Evolutionary conservation across 2,113 vertebrate genomes (phyloP), one percentile per base, ranked within the genome.

Genomic region (Gallinago media): DNA sequence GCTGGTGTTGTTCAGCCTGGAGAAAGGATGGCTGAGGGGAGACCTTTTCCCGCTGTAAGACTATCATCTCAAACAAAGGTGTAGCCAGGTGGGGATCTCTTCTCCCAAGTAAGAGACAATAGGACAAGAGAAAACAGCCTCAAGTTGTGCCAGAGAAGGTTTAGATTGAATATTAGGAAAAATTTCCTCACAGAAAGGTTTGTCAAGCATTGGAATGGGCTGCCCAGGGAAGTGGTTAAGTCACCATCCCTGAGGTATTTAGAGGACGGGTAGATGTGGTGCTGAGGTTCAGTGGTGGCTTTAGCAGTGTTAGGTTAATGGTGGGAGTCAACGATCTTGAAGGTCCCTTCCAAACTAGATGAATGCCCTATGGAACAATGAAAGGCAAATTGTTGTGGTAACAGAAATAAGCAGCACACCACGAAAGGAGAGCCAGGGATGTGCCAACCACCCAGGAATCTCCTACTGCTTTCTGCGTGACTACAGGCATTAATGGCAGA

Each of bases 401-500:
- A 27, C 56, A 75, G 46, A 65, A 85, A 56, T 8, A 17, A 56
- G 47, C 25, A 42, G 20, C 62, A 63, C 21, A 19, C 34, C 42
- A 16, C 8, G 17, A 55, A 81, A 40, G 1, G 26, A 9, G 9
- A 52, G 29, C 34, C 22, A 31, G 54, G 17, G 13, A 8, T 13
- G 52, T 12, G 31, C 23, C 80, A 49, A n/a, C 36, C 23, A 3
- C 34, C 9, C 62, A 11, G 42, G 38, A 38, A 38, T 38, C n/a
- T 27, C 40, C 9, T 8, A 3, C 0, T 1, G 11, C 67, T 31
- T 65, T 54, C 26, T 49, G 63, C 6, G 7, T 59, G 90, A 21
- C 22, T 12, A 1, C 0, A 8, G 31, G 4, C 13, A 16, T 3
- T 17, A n/a, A 68, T 1, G 19, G 42, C 54, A 47, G 66, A n/a